phyloP scores from a whole-genome alignment of 2,888 invertebrate genomes.

The Sminthurinus aureus region DNA sequence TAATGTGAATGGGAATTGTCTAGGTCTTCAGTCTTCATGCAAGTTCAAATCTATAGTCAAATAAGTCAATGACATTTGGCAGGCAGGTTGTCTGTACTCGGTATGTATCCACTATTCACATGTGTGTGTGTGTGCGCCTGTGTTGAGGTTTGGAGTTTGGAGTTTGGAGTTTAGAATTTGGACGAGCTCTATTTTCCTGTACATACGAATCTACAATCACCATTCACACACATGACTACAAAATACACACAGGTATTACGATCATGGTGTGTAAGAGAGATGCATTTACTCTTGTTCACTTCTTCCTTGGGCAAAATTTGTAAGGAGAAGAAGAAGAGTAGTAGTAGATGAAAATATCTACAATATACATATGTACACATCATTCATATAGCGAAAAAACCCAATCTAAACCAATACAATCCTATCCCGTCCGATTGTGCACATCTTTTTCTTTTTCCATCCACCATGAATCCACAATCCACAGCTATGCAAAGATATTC shows the following conservation, averaged over 20 bases:
- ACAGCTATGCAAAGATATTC: too few relatives aligned
- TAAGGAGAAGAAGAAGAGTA: not conserved
- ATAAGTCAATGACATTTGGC: constrained; percentile 39
- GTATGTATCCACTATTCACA: not conserved
- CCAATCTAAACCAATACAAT: too few relatives aligned
- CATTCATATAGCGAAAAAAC: too few relatives aligned
- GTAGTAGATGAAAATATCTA: not conserved
- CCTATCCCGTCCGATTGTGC: too few relatives aligned
- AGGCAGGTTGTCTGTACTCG: not conserved
- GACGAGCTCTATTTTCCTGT: not conserved
- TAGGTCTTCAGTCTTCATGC: constrained; percentile 2
- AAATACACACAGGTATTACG: too few relatives aligned
- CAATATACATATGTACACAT: too few relatives aligned
- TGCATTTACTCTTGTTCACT: not conserved
- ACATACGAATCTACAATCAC: not conserved
- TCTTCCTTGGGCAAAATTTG: not conserved
- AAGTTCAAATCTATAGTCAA: constrained; percentile 30
- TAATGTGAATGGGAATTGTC: constrained; percentile 13
- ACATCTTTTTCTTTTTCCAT: too few relatives aligned
- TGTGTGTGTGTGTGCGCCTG: not conserved
- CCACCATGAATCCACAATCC: too few relatives aligned
- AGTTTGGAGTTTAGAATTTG: not conserved
- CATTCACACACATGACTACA: too few relatives aligned
- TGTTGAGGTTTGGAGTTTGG: not conserved
- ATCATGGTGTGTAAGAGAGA: not conserved